These are phyloP conservation scores for Callitettix versicolor DNA, from an alignment of 1,140 invertebrate genomes.

Conservation along the genomic window DNA sequence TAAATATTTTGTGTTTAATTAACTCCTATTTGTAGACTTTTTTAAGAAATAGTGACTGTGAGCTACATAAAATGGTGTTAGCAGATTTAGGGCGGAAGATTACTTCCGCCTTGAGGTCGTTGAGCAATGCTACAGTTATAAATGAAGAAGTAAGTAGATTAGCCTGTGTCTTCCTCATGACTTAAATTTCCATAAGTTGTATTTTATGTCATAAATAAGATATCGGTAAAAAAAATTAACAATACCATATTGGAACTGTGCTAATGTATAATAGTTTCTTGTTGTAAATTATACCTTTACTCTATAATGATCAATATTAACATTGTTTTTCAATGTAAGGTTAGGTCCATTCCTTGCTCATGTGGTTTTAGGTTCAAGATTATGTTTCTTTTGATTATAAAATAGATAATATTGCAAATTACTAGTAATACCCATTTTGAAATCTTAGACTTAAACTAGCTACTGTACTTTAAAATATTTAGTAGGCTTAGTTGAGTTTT, in stretches of 20 bases:
- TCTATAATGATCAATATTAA: background rate
- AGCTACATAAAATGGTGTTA: constrained; percentile 76
- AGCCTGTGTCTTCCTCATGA: too few relatives aligned
- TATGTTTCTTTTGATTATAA: background rate
- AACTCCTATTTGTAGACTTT: background rate
- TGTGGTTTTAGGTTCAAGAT: too few relatives aligned
- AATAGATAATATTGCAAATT: background rate
- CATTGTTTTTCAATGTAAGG: background rate
- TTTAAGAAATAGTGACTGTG: background rate
- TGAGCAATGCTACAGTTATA: constrained; percentile 97
- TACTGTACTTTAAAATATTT: too few relatives aligned
- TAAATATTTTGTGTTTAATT: background rate
- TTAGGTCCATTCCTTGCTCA: too few relatives aligned
- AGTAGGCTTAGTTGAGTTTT: too few relatives aligned
- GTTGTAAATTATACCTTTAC: background rate
- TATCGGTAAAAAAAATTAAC: background rate
- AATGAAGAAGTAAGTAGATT: constrained; percentile 82
- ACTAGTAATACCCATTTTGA: background rate
- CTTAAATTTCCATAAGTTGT: background rate
- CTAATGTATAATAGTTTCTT: background rate
- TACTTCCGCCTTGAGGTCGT: constrained; percentile 89
- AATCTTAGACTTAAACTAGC: too few relatives aligned
- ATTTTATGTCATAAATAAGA: background rate
- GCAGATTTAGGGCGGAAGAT: constrained; percentile 99
- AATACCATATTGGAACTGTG: background rate